phyloP scores from a whole-genome alignment of 2,113 vertebrate genomes.

The Actinemys pallida region DNA sequence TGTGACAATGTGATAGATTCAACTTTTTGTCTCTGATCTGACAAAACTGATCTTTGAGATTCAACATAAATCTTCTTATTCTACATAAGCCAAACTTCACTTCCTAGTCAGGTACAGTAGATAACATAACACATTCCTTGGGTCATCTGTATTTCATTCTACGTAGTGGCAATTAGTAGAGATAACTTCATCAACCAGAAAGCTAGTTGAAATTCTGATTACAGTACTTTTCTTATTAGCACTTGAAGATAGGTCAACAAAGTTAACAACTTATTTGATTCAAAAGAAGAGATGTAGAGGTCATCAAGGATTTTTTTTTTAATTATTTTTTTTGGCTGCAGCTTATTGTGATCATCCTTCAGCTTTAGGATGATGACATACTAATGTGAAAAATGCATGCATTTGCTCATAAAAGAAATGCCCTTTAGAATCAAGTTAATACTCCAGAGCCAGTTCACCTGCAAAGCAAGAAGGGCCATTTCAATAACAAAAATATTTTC shows the following conservation, averaged over 20 bases:
- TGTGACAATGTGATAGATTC: background rate
- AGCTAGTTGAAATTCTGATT: slow-evolving; percentile 29
- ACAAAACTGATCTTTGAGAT: background rate
- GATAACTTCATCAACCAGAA: slow-evolving; percentile 7
- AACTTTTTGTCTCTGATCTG: background rate
- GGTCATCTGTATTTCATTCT: background rate
- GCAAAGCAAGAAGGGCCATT: background rate
- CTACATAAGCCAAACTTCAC: background rate
- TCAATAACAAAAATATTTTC: slow-evolving; percentile 5
- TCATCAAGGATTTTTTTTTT: background rate
- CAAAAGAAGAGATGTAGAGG: slow-evolving; percentile 27
- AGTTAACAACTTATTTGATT: slow-evolving; percentile 35
- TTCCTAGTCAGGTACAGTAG: background rate
- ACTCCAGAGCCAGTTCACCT: background rate
- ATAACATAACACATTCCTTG: background rate
- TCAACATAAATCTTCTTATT: background rate
- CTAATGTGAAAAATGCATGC: slow-evolving; percentile 24
- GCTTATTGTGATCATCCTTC: background rate
- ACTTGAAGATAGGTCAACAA: slow-evolving; percentile 25
- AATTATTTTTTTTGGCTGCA: background rate
- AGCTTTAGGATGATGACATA: slow-evolving; percentile 30
- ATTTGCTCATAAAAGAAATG: slow-evolving; percentile 38
- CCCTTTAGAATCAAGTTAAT: slow-evolving; percentile 26
- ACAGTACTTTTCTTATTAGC: slow-evolving; percentile 3
- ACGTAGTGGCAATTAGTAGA: background rate